A percentile compares a stretch with the other conserved stretches of the same genome.
Conservation (phyloP, 1,140 invertebrate species). For the Parapsyche elsis region DNA sequence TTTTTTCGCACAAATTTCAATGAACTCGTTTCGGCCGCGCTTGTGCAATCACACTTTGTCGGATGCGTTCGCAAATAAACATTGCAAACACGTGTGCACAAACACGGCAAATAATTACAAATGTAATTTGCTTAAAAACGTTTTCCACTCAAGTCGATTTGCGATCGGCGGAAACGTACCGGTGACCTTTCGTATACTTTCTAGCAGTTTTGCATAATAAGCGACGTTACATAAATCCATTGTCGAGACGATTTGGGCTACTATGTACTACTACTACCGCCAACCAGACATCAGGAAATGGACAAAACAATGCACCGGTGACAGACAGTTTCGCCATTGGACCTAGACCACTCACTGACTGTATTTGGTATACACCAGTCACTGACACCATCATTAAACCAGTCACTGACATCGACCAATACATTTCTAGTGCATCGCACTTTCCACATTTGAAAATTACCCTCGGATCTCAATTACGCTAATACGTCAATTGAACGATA, state of each 20-base stretch:
- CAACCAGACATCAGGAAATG: not conserved
- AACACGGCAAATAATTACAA: not conserved
- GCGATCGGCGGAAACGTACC: constrained; percentile 11
- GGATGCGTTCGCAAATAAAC: not conserved
- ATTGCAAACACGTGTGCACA: not conserved
- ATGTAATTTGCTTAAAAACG: too few species aligned
- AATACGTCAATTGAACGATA: not conserved
- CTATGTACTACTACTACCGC: not conserved
- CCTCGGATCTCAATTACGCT: too few species aligned
- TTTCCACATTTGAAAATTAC: not conserved
- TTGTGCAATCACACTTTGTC: not conserved
- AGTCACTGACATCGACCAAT: not conserved
- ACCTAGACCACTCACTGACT: not conserved
- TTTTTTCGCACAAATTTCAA: constrained; percentile 7
- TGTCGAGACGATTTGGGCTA: constrained; percentile 23
- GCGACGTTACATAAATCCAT: constrained; percentile 16
- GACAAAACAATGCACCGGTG: not conserved
- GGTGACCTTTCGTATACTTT: constrained; percentile 22
- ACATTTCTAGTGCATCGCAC: not conserved
- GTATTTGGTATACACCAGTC: not conserved
- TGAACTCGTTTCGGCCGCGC: not conserved
- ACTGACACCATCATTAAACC: not conserved
- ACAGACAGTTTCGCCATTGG: not conserved
- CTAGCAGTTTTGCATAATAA: constrained; percentile 22
- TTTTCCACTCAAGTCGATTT: not conserved